Percentiles rank a stretch among this genome's conserved stretches.
Evolutionary conservation across 2,797 vertebrate genomes (phyloP).

Genomic region (Eupleurogrammus muticus): DNA sequence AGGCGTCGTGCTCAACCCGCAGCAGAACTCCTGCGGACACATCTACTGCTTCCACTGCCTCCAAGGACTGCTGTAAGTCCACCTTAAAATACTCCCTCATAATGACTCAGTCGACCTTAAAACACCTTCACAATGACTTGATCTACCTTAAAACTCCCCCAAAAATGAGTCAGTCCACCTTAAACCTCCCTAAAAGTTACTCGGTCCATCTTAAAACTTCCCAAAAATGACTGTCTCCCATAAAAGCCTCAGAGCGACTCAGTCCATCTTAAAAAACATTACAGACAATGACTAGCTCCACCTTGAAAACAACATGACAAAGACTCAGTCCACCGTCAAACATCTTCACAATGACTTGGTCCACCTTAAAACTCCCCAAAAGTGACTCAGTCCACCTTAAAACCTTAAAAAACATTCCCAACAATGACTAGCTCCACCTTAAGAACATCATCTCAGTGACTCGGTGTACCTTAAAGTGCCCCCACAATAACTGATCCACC

Average conservation of each 20-base stretch:
- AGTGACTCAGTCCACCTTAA: too few species aligned
- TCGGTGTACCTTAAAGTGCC: too few species aligned
- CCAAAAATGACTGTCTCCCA: background rate
- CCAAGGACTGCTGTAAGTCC: slow-evolving; percentile 82
- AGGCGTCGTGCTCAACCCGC: slow-evolving; percentile 89
- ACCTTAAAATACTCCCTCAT: slow-evolving; percentile 13
- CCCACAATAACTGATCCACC: too few species aligned
- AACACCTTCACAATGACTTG: background rate
- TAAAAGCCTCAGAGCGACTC: too few species aligned
- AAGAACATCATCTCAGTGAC: too few species aligned
- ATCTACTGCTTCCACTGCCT: slow-evolving; percentile 92
- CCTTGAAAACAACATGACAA: background rate
- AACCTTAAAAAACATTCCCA: too few species aligned
- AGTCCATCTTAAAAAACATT: background rate
- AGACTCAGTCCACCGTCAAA: background rate
- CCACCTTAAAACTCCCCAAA: too few species aligned
- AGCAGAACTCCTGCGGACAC: slow-evolving; percentile 94
- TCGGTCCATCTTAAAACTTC: background rate
- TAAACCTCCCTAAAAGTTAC: background rate
- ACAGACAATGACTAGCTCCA: background rate
- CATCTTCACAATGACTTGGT: too few species aligned
- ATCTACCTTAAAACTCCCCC: too few species aligned
- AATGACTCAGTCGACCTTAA: background rate
- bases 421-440: too few species aligned
- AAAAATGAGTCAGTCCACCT: background rate